Evolutionary conservation across 2,797 vertebrate species (phyloP), one percentile per base, ranked within the genome.

Genomic region (Cygnus olor): DNA sequence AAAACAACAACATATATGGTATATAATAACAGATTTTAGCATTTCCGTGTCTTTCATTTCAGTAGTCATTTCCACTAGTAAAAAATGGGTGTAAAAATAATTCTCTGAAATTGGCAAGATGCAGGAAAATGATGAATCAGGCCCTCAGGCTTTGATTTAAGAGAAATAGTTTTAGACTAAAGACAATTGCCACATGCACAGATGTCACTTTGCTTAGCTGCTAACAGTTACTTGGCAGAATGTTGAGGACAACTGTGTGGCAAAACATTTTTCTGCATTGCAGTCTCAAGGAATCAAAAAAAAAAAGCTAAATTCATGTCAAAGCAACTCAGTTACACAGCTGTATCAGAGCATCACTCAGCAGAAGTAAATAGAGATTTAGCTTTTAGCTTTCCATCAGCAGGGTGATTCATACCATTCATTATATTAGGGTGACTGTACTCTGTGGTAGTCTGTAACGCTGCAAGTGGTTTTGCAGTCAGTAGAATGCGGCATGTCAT

Each of bases 221-320:
- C 21, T 88, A 96, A 79, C 94, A 76, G 68, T 86, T 81, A 74
- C 54, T 94, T 96, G 79, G 71, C 86, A 95, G 90, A 94, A 93
- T 32, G 61, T 11, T 86, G 65, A 89, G 83, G 95, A 95, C 90
- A 95, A 94, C 74, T 90, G 69, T 90, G 85, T 90, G 81, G 80
- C 32, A 92, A 92, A 95, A 83, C 45, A 79, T 78, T 94, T 47
- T 85, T 82, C 88, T 78, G 78, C 1, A 1, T 60, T 68, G 72
- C 14, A 68, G 70, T 85, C 85, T 93, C 18, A 64, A 80, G 91
- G 47, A 40, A 85, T 74, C 93, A 91, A 66, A 64, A 89, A 69
- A 78, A 53, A 24, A 81, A 32, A 82, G 24, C 27, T 92, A 68
- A 88, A 94, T 92, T 88, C 32, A 63, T 56, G 74, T 96, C 90